These are phyloP conservation scores for Spea hammondii DNA, from an alignment of 2,797 vertebrate genomes.

Conservation along the genomic window DNA sequence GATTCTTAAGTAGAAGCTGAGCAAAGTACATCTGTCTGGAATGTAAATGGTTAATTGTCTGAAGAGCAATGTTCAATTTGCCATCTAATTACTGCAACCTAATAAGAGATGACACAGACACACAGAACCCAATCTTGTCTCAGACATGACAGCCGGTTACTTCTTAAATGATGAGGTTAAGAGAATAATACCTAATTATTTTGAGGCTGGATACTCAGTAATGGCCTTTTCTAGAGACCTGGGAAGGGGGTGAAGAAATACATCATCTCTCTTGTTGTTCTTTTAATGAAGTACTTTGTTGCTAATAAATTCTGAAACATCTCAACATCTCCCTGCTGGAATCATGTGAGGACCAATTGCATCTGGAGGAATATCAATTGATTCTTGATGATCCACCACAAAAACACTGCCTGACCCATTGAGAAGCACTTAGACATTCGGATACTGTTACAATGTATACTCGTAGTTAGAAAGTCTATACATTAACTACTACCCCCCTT, in stretches of 20 bases:
- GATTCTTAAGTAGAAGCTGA: no score
- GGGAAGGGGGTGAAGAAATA: neutral
- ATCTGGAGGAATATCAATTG: no score
- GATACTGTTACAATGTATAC: no score
- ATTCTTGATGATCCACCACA: no score
- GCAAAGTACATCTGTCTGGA: no score
- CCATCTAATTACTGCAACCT: neutral
- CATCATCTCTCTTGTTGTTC: neutral
- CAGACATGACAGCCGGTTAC: neutral
- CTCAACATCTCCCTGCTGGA: neutral
- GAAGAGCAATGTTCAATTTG: no score
- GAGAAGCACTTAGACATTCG: no score
- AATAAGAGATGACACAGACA: neutral
- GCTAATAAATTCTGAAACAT: slow-evolving; percentile 3
- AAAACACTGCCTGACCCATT: no score
- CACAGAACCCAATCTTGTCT: neutral
- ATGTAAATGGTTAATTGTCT: no score
- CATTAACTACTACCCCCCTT: no score
- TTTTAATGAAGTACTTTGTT: slow-evolving; percentile 10
- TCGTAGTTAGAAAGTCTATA: no score
- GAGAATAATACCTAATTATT: neutral
- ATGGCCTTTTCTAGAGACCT: neutral
- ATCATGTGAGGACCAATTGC: neutral
- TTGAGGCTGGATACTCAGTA: neutral
- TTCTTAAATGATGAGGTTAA: neutral